A percentile compares a stretch with the other conserved stretches of the same genome.
These are phyloP conservation scores for Prunella strophiata DNA, from an alignment of 2,797 vertebrate species.

Conservation along the genomic window DNA sequence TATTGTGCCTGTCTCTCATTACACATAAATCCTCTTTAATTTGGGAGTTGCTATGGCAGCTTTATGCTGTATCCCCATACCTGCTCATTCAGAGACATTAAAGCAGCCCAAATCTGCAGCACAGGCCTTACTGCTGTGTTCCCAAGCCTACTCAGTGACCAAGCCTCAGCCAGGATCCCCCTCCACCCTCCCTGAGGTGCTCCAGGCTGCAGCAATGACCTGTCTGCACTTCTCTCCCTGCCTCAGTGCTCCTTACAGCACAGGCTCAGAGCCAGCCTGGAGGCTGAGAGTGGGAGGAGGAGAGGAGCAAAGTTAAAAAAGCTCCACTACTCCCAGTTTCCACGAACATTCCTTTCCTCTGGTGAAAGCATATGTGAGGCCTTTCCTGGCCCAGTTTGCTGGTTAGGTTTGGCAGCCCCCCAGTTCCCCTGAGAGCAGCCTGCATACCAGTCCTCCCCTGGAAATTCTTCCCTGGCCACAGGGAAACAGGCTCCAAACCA, in stretches of 20 bases:
- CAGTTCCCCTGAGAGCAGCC: not conserved
- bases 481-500: not conserved
- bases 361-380: not conserved
- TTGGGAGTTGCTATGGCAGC: not conserved
- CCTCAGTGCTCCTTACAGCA: not conserved
- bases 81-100: not conserved
- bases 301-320: not conserved
- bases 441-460: not conserved
- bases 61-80: not conserved
- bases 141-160: not conserved
- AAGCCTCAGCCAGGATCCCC: not conserved
- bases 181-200: not conserved
- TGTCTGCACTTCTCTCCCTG: not conserved
- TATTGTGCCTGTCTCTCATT: not conserved
- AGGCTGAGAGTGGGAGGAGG: not conserved
- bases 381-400: conserved; percentile 25
- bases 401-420: conserved; percentile 8
- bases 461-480: conserved; percentile 57
- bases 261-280: not conserved
- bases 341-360: conserved; percentile 52
- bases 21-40: not conserved
- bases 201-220: not conserved
- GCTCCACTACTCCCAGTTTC: conserved; percentile 1
- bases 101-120: not conserved
- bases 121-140: not conserved